Conservation (phyloP, 1,140 invertebrate genomes). For the Kradibia gibbosae region DNA sequence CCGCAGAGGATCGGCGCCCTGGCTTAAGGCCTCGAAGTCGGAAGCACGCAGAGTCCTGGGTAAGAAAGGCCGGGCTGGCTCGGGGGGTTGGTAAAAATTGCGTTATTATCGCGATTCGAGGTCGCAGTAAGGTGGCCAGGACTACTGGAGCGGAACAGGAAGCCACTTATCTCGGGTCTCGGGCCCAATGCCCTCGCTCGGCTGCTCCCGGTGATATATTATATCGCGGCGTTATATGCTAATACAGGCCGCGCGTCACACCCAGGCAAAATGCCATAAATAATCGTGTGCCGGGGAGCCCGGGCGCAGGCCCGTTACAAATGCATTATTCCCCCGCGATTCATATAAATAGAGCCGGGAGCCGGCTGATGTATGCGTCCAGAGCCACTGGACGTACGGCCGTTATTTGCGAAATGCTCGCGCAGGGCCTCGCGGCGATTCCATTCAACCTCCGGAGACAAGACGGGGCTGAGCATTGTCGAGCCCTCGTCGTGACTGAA, state of each 20-base stretch:
- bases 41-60: neutral
- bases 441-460: neutral
- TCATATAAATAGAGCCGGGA: constrained; percentile 31
- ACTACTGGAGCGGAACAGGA: constrained; percentile 53
- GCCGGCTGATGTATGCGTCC: neutral
- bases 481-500: neutral
- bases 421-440: neutral
- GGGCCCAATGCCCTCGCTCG: constrained; percentile 50
- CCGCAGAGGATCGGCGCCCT: too few relatives aligned
- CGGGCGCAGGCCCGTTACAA: constrained; percentile 4
- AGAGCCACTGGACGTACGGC: too few relatives aligned
- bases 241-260: constrained; percentile 48
- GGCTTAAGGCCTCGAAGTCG: too few relatives aligned
- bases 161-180: constrained; percentile 58
- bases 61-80: neutral
- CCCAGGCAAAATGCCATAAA: constrained; percentile 35
- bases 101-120: neutral
- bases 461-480: neutral
- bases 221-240: constrained; percentile 63
- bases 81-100: constrained; percentile 5
- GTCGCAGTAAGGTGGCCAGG: constrained; percentile 5
- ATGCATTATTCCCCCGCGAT: constrained; percentile 38
- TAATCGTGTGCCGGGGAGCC: neutral
- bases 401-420: constrained; percentile 7
- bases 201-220: constrained; percentile 58